A percentile compares a stretch with the other conserved stretches of the same genome.
Conservation (phyloP, 2,113 vertebrate species). For the Platichthys stellatus region DNA sequence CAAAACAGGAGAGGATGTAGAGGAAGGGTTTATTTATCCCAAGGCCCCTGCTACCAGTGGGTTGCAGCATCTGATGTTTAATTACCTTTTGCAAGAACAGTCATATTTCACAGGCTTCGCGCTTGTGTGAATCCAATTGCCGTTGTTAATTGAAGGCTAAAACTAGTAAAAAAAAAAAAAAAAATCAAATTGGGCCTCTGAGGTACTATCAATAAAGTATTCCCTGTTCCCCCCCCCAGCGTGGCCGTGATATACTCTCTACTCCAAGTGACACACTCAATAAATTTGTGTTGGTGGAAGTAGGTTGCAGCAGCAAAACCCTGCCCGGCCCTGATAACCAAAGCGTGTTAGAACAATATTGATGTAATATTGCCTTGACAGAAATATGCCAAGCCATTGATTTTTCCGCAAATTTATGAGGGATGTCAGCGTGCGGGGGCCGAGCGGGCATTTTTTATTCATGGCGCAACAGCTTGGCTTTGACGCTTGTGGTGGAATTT, state of each 20-base stretch:
- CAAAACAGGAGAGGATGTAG: background rate
- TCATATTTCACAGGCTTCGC: constrained; percentile 43
- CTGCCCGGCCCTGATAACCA: constrained; percentile 35
- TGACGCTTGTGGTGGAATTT: constrained; percentile 32
- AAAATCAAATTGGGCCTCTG: constrained; percentile 22
- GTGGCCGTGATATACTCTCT: constrained; percentile 27
- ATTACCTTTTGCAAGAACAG: constrained; percentile 40
- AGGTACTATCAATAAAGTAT: constrained; percentile 57
- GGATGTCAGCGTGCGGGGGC: constrained; percentile 25
- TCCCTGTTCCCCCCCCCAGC: constrained; percentile 17
- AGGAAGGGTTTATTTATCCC: constrained; percentile 27
- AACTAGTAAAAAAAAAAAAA: background rate
- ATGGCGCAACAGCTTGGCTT: constrained; percentile 34
- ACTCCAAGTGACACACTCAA: constrained; percentile 53
- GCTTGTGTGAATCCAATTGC: constrained; percentile 46
- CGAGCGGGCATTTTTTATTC: constrained; percentile 9
- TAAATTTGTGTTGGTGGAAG: constrained; percentile 43
- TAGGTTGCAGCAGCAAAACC: constrained; percentile 33
- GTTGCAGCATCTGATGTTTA: constrained; percentile 47
- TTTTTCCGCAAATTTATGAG: constrained; percentile 49
- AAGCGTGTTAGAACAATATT: constrained; percentile 49
- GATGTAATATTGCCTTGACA: constrained; percentile 40
- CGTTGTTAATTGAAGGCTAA: constrained; percentile 46
- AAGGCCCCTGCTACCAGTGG: constrained; percentile 25
- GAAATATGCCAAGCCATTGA: constrained; percentile 47